These are phyloP conservation scores for Sebastes steindachneri DNA, from an alignment of 2,797 vertebrate genomes.

Conservation along the genomic window DNA sequence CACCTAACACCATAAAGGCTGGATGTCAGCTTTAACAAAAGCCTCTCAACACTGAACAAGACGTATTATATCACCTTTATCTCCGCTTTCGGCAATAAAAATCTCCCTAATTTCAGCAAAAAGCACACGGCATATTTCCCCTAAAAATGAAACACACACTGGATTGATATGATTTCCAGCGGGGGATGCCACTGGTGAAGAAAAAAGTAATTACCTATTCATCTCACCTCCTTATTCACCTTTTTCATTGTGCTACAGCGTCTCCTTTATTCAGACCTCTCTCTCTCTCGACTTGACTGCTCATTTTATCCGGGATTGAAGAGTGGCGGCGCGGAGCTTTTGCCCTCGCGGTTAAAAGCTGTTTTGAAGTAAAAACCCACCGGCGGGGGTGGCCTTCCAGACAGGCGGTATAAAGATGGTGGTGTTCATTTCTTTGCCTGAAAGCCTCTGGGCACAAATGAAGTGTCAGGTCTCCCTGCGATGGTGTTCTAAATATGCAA, in stretches of 20 bases:
- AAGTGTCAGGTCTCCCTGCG: neutral
- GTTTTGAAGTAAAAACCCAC: slow-evolving; percentile 13
- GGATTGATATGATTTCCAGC: slow-evolving; percentile 1
- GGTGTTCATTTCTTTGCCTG: neutral
- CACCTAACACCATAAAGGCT: slow-evolving; percentile 9
- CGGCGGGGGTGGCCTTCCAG: neutral
- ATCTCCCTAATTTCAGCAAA: slow-evolving; percentile 1
- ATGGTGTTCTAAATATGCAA: neutral
- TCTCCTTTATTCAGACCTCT: slow-evolving; percentile 13
- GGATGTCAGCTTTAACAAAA: slow-evolving; percentile 13
- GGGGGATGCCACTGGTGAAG: neutral
- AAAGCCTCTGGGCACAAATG: neutral
- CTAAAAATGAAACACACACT: neutral
- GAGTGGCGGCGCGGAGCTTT: neutral
- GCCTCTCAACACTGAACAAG: neutral
- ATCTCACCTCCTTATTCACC: slow-evolving; percentile 19
- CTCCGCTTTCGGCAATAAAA: neutral
- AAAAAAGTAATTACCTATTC: slow-evolving; percentile 39
- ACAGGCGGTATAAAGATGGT: neutral
- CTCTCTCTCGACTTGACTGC: neutral
- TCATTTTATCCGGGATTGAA: slow-evolving; percentile 26
- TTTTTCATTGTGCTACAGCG: slow-evolving; percentile 8
- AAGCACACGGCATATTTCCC: neutral
- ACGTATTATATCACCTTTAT: neutral
- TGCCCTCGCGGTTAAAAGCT: neutral